Conservation (phyloP, 2,113 vertebrate genomes). For the Lophura nycthemera region DNA sequence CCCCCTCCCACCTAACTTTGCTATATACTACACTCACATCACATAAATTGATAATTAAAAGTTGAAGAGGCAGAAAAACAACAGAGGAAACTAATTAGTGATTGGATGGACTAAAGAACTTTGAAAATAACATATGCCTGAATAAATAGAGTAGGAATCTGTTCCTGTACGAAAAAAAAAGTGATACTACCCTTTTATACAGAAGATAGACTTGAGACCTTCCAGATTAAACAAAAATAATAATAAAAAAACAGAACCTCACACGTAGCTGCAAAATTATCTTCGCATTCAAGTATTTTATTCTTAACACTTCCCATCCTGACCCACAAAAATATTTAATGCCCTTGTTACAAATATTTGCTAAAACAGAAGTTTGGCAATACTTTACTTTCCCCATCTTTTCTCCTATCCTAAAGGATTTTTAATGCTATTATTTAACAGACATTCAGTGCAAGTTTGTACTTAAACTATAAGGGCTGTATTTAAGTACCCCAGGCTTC, state of each 20-base stretch:
- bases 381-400: background rate
- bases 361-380: background rate
- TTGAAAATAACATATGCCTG: background rate
- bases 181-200: fast-evolving
- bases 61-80: background rate
- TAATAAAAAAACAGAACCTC: background rate
- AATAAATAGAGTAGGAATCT: background rate
- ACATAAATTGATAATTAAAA: background rate
- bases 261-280: background rate
- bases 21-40: background rate
- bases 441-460: background rate
- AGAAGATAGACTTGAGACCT: background rate
- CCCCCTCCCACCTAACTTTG: background rate
- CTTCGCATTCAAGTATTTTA: background rate
- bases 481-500: background rate
- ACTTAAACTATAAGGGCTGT: background rate
- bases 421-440: background rate
- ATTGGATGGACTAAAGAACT: background rate
- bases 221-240: background rate
- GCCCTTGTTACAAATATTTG: background rate
- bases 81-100: background rate
- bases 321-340: background rate
- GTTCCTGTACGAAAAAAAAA: background rate
- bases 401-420: background rate
- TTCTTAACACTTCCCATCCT: fast-evolving